Evolutionary conservation across 2,797 vertebrate species (phyloP), one percentile per base, ranked within the genome.

Genomic region (Gymnoscopelus microlampas): DNA sequence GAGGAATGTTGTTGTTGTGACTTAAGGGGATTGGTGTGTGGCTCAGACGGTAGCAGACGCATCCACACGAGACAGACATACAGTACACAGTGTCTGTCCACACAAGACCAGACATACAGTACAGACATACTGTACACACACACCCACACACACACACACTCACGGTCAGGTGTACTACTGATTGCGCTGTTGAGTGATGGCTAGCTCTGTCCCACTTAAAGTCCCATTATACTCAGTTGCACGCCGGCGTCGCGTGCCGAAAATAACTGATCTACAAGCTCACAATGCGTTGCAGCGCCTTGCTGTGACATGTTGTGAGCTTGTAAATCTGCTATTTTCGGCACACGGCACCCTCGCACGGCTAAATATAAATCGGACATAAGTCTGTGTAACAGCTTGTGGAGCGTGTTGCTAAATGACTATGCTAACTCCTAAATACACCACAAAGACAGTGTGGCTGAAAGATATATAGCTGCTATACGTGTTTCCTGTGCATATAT

Each of bases 1-100:
- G 74, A 86, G 87, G 85, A 91, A 91, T 91, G 88, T 89, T 90
- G 89, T 60, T 92, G 86, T 92, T 91, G 83, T 89, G 88, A 90
- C 85, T 88, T 82, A 66, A 61, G 68, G 76, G 74, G 71, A 75
- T 77, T 83, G 80, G 66, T 71, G 77, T 44, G 76, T 76, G 74
- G 85, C 82, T 87, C 81, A 87, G 79, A 87, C 86, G 75, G 82
- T 83, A 86, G 82, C 83, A 53, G 64, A 68, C 72, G 68, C 78
- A 70, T 44, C 39, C 39, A 44, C 39, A 44, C 39, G 11, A 51
- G 15, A 47, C 51, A 53, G 14, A 53, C 51, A 53, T 19, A 53
- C 15, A n/a, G 51, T 53, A 53, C 5, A 10, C 32, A 47, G 6
- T 39, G 5, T 4, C 35, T 39, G 32, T n/a, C n/a, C 12, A 50